phyloP scores from a whole-genome alignment of 2,113 vertebrate genomes.

The Campylomormyrus numenius region DNA sequence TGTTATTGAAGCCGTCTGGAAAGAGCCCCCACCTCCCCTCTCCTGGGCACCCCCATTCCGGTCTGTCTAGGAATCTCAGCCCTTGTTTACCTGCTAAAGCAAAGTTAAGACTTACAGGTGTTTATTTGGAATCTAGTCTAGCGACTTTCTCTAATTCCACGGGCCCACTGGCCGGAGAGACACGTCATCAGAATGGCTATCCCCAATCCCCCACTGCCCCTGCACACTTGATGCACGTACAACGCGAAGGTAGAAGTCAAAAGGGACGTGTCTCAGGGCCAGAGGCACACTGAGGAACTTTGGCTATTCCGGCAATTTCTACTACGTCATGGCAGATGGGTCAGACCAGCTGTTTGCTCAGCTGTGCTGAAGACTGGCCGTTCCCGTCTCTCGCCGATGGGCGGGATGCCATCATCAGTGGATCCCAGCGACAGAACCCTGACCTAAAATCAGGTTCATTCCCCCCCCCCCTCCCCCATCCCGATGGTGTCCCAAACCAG shows the following conservation, averaged over 20 bases:
- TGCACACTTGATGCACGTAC: background rate
- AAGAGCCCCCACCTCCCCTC: slow-evolving; percentile 36
- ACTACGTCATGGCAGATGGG: slow-evolving; percentile 53
- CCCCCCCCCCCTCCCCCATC: background rate
- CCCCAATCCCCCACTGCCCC: background rate
- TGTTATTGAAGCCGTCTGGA: slow-evolving; percentile 63
- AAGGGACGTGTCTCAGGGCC: slow-evolving; percentile 28
- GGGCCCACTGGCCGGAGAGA: slow-evolving; percentile 9
- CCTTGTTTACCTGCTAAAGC: slow-evolving; percentile 44
- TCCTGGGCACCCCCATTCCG: slow-evolving; percentile 30
- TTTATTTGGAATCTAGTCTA: slow-evolving; percentile 24
- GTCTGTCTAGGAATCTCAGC: slow-evolving; percentile 45
- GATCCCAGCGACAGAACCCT: background rate
- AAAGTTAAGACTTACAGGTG: background rate
- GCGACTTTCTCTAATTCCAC: slow-evolving; percentile 8
- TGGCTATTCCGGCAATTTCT: slow-evolving; percentile 48
- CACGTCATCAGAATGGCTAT: background rate
- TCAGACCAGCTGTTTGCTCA: slow-evolving; percentile 60
- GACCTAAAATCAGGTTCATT: background rate
- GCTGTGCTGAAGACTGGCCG: slow-evolving; percentile 40
- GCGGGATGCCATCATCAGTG: background rate
- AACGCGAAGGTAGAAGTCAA: background rate
- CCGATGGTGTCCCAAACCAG: background rate
- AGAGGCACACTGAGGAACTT: slow-evolving; percentile 28
- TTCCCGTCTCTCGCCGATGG: background rate